These are phyloP conservation scores for Phoxinus phoxinus DNA, from an alignment of 2,113 vertebrate species.

Conservation along the genomic window DNA sequence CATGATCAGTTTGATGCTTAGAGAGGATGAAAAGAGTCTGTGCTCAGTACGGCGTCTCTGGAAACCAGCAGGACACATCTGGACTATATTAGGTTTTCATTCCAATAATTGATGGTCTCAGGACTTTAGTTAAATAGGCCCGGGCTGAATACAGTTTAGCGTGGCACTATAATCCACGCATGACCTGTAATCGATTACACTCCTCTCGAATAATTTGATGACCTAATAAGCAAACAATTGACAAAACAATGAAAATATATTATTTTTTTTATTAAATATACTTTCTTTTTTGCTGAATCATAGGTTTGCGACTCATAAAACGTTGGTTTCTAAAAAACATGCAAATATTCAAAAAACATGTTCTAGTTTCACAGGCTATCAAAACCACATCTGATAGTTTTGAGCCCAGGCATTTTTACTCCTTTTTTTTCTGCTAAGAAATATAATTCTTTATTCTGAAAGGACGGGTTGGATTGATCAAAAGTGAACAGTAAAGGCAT, in stretches of 20 bases:
- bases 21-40: slow-evolving; percentile 49
- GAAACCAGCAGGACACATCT: slow-evolving; percentile 48
- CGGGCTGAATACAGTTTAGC: slow-evolving; percentile 17
- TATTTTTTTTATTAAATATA: neutral
- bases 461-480: neutral
- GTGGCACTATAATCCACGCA: slow-evolving; percentile 20
- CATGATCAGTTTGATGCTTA: slow-evolving; percentile 30
- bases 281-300: neutral
- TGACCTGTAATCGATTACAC: slow-evolving; percentile 26
- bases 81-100: slow-evolving; percentile 55
- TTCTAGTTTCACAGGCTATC: neutral
- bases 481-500: neutral
- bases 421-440: neutral
- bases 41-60: slow-evolving; percentile 43
- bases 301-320: neutral
- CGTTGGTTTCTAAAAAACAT: slow-evolving; percentile 4
- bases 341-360: slow-evolving; percentile 20
- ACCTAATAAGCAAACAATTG: slow-evolving; percentile 5
- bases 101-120: slow-evolving; percentile 46
- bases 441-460: neutral
- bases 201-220: slow-evolving; percentile 16
- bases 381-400: slow-evolving; percentile 3
- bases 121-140: slow-evolving; percentile 45
- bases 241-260: neutral
- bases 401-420: neutral